Percentiles rank a stretch among this genome's conserved stretches.
phyloP scores from a whole-genome alignment of 1,140 invertebrate genomes.

The Drosophila ohnishii region DNA sequence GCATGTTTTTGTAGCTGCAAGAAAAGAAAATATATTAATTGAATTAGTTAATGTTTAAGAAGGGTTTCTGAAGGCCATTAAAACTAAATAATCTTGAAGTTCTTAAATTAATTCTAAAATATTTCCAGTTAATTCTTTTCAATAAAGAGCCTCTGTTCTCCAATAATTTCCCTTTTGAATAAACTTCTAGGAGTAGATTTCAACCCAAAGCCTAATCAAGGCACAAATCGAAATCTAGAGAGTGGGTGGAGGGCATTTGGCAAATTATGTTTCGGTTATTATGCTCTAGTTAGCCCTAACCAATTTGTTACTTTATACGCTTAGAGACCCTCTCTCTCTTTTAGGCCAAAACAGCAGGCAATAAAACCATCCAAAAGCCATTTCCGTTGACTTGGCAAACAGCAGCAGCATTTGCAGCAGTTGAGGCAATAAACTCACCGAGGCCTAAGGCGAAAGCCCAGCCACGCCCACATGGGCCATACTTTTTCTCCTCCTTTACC shows the following conservation, averaged over 20 bases:
- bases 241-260: not conserved
- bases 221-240: not conserved
- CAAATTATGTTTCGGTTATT: conserved; percentile 44
- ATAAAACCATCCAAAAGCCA: conserved; percentile 45
- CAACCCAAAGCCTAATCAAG: not conserved
- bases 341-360: conserved; percentile 15
- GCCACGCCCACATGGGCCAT: conserved; percentile 13
- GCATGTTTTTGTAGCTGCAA: conserved; percentile 69
- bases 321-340: not conserved
- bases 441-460: conserved; percentile 14
- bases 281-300: conserved; percentile 44
- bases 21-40: not conserved
- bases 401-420: conserved; percentile 10
- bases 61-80: rapidly evolving
- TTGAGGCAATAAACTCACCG: conserved; percentile 33
- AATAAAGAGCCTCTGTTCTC: no score
- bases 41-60: not conserved
- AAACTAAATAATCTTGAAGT: not conserved
- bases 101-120: not conserved
- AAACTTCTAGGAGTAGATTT: not conserved
- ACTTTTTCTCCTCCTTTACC: not conserved
- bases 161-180: not conserved
- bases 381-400: conserved; percentile 40
- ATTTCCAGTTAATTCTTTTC: no score
- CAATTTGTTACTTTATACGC: conserved; percentile 30